Evolutionary conservation across 2,888 invertebrate genomes (phyloP), one percentile per base, ranked within the genome.

Genomic region (Ethmia dodecea): DNA sequence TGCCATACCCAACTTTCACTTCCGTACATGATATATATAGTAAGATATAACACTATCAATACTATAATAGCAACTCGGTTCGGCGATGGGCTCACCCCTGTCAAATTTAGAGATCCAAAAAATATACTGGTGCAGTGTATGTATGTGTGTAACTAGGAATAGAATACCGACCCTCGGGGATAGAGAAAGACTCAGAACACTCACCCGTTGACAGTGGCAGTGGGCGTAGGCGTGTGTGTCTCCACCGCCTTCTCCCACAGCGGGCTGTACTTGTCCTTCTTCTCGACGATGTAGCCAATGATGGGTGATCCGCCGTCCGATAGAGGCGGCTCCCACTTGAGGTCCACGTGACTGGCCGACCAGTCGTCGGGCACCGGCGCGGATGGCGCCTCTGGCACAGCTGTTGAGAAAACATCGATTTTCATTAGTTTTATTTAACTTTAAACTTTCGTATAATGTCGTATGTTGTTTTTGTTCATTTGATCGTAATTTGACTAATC

Each of bases 231-330:
- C 13, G 90, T 89, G 38, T 93, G 92, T 0, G 93, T 94, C 76
- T 97, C 96, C 34, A 93, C 76, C 1, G 96, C 97, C 70, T 95
- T 96, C 71, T 95, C 95, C 98, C 98, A 98, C 61, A 94, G 88
- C 8, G 96, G 94, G 45, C 95, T 94, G 80, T 95, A 95, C 69
- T 95, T 96, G 71, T 94, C 95, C 77, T 94, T 95, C 89, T 94
- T 96, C 81, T 98, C 97, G 51, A 98, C 89, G 45, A 97, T 93
- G 71, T 97, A 98, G 3, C 97, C 94, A 46, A 93, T 92, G 62
- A 99, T 94, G 13, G 98, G 97, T 2, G 98, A 93, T 11, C 99
- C 99, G 20, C 99, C 99, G 68, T 97, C 95, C 22, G 92, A 92
- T 32, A 92, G 86, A 0, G 98, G 98, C 46, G 95, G 92, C 45